Evolutionary conservation across 2,888 invertebrate genomes (phyloP).

Genomic region (Lithophane socia): DNA sequence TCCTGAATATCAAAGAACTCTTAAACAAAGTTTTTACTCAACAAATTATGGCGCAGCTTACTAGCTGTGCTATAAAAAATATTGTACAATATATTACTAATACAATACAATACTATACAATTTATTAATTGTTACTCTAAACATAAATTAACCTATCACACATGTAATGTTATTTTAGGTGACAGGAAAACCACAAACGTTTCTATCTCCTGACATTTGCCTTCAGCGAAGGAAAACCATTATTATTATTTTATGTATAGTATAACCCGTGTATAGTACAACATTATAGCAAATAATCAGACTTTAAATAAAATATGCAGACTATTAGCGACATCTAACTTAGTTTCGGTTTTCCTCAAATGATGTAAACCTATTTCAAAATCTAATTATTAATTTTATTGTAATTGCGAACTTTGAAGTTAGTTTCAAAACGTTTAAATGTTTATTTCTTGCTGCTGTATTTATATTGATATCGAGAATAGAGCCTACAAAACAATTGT

Average conservation of each 20-base stretch:
- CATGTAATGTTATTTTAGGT: conserved; percentile 35
- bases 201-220: conserved; percentile 43
- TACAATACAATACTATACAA: too few species aligned
- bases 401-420: background rate
- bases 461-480: background rate
- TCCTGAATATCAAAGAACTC: conserved; percentile 27
- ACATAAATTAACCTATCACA: conserved; percentile 9
- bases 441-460: background rate
- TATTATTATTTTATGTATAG: background rate
- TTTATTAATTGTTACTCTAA: conserved; percentile 6
- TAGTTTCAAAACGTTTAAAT: background rate
- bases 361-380: conserved; percentile 23
- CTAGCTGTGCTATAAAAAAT: too few species aligned
- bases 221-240: conserved; percentile 54
- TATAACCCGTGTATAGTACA: background rate
- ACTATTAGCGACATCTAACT: conserved; percentile 25
- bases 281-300: conserved; percentile 11
- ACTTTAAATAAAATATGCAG: background rate
- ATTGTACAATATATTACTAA: too few species aligned
- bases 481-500: background rate
- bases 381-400: conserved; percentile 10
- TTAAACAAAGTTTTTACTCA: background rate
- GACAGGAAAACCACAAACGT: conserved; percentile 62
- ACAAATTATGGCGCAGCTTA: background rate
- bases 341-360: conserved; percentile 41